These are phyloP conservation scores for Orthosia gracilis DNA, from an alignment of 2,888 invertebrate species.

Conservation along the genomic window DNA sequence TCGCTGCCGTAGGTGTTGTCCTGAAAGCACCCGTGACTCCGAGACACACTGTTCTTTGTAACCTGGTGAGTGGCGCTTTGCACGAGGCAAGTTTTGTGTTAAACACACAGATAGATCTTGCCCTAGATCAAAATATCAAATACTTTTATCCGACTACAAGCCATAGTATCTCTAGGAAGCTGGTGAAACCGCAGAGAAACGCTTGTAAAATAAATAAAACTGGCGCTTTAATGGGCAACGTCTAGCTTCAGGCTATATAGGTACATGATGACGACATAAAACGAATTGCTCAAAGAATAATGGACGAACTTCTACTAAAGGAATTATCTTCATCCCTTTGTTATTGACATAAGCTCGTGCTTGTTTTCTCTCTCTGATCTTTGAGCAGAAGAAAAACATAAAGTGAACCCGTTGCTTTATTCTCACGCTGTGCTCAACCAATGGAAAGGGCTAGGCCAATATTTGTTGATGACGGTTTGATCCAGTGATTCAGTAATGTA, in stretches of 20 bases:
- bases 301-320: constrained; percentile 30
- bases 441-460: constrained; percentile 22
- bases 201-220: constrained; percentile 16
- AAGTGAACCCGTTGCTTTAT: constrained; percentile 54
- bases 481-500: constrained; percentile 27
- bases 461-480: constrained; percentile 46
- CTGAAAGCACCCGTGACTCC: too few species aligned
- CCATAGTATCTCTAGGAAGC: neutral
- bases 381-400: constrained; percentile 56
- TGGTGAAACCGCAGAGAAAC: neutral
- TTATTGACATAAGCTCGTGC: constrained; percentile 57
- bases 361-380: constrained; percentile 50
- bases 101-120: neutral
- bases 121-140: neutral
- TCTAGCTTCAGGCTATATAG: constrained; percentile 9
- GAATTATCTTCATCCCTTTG: constrained; percentile 46
- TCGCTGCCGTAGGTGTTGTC: too few species aligned
- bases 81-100: too few species aligned
- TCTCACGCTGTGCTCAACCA: constrained; percentile 36
- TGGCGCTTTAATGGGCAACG: neutral
- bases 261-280: constrained; percentile 20
- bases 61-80: too few species aligned
- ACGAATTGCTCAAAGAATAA: constrained; percentile 39
- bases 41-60: too few species aligned
- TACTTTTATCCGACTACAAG: neutral